Base-by-base conservation (phyloP, 2,888 invertebrate genomes). In the Himalopsyche tibetana region DNA sequence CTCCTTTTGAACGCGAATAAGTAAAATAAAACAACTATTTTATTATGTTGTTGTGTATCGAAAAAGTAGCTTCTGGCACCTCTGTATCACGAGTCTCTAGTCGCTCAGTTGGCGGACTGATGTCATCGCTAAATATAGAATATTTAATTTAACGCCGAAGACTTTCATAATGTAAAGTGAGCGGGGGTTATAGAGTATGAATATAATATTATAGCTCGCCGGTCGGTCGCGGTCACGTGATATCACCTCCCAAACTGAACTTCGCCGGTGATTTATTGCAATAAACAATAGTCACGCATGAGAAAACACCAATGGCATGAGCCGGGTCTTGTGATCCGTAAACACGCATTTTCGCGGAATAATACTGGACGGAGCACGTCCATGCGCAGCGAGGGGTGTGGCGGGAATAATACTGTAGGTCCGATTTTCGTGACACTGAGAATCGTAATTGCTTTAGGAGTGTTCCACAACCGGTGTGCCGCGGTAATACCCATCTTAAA, bases 51-150 rank as follows among this genome's bases (percentile, higher is more conserved):
- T 36, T 19, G 3, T 36, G 42, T 28, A 80, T 80, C 4, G 45
- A 8, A 42, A 82, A 45, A 55, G 55, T 15, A 19, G 36, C 82
- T 55, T 55, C 55, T 55, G 82, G 82, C 82, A 45, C 55, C 38
- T 80, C 45, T 51, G 19, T 38, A 19, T 12, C 80, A 74, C 36
- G 74, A 36, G 82, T 28, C 85, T 82, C 82, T 69, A 36, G 83
- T 79, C 80, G 86, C 79, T 51, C 51, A 55, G 84, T 79, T 82
- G 74, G 42, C 80, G 80, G 45, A 81, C 83, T 88, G 88, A 88
- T 86, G 88, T 88, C 86, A 88, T 82, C 79, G 83, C 86, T 88
- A 86, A 51, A 85, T 86, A 85, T 88, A 86, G 88, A 69, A 82
- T 69, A 81, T 80, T 83, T 55, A 45, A 74, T 74, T 82, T 42